phyloP scores from a whole-genome alignment of 2,113 vertebrate genomes.

The Platanista minor region DNA sequence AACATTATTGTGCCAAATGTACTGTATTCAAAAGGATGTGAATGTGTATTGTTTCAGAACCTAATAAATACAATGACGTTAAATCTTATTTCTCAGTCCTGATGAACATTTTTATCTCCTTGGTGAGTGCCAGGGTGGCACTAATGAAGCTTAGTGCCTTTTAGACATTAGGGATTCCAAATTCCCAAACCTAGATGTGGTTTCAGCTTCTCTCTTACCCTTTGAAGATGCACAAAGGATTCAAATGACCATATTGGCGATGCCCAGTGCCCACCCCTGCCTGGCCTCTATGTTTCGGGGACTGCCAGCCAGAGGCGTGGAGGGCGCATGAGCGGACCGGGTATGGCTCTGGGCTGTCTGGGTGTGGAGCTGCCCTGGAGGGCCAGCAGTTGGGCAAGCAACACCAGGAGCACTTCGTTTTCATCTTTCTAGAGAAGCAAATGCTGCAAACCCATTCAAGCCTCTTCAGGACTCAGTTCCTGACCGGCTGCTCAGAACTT shows the following conservation, averaged over 20 bases:
- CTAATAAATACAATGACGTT: slow-evolving; percentile 95
- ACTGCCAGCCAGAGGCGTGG: background rate
- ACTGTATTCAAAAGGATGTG: slow-evolving; percentile 98
- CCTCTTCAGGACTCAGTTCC: background rate
- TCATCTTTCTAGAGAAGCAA: background rate
- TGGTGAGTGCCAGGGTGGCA: slow-evolving; percentile 78
- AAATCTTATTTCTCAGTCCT: slow-evolving; percentile 75
- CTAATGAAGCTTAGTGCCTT: slow-evolving; percentile 78
- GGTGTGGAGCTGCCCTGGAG: background rate
- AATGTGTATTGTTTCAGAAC: slow-evolving; percentile 96
- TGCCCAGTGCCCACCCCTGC: background rate
- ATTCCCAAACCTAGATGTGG: background rate
- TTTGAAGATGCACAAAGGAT: background rate
- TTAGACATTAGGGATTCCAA: slow-evolving; percentile 77
- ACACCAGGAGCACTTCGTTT: background rate
- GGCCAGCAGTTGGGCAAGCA: background rate
- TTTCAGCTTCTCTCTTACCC: background rate
- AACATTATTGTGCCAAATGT: slow-evolving; percentile 99
- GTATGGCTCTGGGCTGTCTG: background rate
- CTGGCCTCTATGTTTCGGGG: background rate
- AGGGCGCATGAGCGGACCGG: background rate
- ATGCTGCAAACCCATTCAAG: too few species aligned
- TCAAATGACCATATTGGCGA: fast-evolving
- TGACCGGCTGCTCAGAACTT: background rate
- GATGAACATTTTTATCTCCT: background rate